Conservation (phyloP, 2,797 vertebrate species). For the Intellagama lesueurii region DNA sequence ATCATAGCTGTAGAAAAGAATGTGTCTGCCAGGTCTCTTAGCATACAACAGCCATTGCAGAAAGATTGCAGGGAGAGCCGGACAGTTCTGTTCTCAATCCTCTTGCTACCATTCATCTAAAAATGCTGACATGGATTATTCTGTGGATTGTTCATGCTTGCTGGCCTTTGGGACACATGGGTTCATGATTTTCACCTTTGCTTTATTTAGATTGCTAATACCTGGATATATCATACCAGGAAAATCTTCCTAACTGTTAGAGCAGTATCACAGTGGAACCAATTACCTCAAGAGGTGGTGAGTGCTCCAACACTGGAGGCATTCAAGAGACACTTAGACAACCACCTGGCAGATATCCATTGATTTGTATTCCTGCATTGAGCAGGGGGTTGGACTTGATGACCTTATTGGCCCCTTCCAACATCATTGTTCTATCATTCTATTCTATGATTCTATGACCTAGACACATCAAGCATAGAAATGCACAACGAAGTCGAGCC, state of each 20-base stretch:
- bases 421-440: no score
- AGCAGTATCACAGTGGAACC: no score
- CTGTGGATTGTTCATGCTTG: background rate
- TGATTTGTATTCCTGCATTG: no score
- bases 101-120: background rate
- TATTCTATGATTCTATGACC: background rate
- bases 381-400: no score
- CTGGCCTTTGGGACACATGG: background rate
- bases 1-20: background rate
- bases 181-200: no score
- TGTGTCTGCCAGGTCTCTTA: background rate
- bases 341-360: no score
- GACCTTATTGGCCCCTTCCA: no score
- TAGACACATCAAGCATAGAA: background rate
- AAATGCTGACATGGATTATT: no score
- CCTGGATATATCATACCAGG: background rate
- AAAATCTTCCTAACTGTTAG: no score
- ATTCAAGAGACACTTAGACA: no score
- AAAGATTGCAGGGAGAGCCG: background rate
- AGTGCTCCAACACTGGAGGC: no score
- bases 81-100: background rate
- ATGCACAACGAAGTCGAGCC: fast-evolving
- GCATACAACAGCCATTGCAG: background rate
- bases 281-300: no score
- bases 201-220: background rate